Percentiles rank a stretch among this genome's conserved stretches.
phyloP scores from a whole-genome alignment of 2,797 vertebrate species.

The Coccyzus lansbergi region DNA sequence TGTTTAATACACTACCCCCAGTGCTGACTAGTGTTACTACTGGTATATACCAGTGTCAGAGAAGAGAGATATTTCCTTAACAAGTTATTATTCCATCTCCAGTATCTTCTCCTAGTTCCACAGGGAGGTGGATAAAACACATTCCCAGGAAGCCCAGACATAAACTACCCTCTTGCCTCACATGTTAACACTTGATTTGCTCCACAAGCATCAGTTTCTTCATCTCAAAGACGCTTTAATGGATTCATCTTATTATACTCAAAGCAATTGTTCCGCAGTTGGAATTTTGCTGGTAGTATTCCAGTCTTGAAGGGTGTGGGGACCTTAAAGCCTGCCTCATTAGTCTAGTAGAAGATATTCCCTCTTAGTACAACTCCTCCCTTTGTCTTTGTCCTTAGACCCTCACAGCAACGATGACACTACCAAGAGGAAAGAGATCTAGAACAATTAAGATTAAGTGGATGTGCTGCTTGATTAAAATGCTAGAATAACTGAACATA shows the following conservation, averaged over 20 bases:
- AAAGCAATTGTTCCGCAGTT: neutral
- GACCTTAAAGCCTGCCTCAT: neutral
- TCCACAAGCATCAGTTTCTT: neutral
- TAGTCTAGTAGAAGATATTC: neutral
- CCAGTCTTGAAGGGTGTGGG: neutral
- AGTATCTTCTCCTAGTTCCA: neutral
- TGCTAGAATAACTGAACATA: neutral
- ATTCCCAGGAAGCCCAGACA: neutral
- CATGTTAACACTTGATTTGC: neutral
- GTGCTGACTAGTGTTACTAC: neutral
- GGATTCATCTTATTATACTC: neutral
- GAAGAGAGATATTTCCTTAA: neutral
- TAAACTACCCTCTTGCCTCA: neutral
- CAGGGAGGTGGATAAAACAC: neutral
- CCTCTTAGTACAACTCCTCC: neutral
- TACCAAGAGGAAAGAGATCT: neutral
- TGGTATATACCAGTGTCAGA: neutral
- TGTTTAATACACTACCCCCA: neutral
- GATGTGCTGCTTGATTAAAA: neutral
- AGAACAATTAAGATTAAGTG: conserved; percentile 16
- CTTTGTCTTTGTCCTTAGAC: neutral
- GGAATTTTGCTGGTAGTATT: conserved; percentile 9
- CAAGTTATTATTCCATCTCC: neutral
- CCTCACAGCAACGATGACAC: neutral
- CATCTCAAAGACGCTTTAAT: neutral